phyloP scores from a whole-genome alignment of 2,113 vertebrate species.

The Ascaphus truei region DNA sequence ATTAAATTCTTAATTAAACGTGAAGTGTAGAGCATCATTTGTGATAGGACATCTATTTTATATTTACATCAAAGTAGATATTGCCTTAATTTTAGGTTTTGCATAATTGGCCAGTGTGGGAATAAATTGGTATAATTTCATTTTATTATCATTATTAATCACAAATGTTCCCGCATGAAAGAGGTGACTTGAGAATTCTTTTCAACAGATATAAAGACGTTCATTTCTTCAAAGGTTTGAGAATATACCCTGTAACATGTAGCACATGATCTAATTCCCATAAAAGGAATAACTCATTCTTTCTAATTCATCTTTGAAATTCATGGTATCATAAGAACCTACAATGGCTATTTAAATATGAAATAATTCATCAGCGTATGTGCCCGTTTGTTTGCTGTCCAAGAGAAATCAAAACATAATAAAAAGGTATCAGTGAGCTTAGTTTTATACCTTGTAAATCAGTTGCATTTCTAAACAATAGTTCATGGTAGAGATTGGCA shows the following conservation, averaged over 20 bases:
- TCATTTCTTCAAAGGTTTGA: slow-evolving; percentile 22
- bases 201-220: slow-evolving; percentile 15
- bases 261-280: slow-evolving; percentile 7
- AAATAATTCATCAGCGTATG: slow-evolving; percentile 3
- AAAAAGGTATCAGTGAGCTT: no score
- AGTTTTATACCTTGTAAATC: no score
- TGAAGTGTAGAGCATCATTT: no score
- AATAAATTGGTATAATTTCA: slow-evolving; percentile 23
- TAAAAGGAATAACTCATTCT: slow-evolving; percentile 24
- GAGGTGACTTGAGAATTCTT: neutral
- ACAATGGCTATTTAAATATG: neutral
- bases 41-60: neutral
- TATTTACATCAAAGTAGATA: neutral
- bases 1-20: no score
- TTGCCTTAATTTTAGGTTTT: neutral
- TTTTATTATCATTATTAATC: slow-evolving; percentile 29
- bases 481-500: no score
- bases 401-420: no score
- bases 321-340: neutral
- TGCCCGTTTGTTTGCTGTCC: neutral
- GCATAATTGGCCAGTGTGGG: slow-evolving; percentile 25
- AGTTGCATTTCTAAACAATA: no score
- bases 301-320: slow-evolving; percentile 16
- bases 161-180: neutral
- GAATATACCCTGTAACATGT: slow-evolving; percentile 3